Evolutionary conservation across 2,113 vertebrate genomes (phyloP), one percentile per base, ranked within the genome.

Genomic region (Tachysurus fulvidraco): DNA sequence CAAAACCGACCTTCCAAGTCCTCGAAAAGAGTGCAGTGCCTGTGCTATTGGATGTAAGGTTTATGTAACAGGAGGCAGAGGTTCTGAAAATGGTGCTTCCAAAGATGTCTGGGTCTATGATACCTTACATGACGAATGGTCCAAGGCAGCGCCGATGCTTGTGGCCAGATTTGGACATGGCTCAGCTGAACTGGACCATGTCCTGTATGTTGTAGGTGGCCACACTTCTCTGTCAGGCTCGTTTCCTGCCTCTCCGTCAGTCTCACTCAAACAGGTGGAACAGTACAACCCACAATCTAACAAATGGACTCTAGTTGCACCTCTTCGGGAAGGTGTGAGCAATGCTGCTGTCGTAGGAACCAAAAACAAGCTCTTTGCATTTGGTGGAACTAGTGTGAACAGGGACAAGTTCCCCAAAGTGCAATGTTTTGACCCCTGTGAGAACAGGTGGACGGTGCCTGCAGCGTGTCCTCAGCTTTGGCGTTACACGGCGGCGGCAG

Each of bases 61-160:
- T 46, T 96, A 96, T 0, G 95, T 96, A 69, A 96, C 95, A 0
- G 96, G 96, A 6, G 96, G 96, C 0, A 91, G 95, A 17, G 95
- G 96, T 25, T 96, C 96, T 46, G 96, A 96, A 86, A 96, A 96
- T 0, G 95, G 96, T 0, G 95, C 95, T 44, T 96, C 96, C 23
- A 96, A 96, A 89, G 96, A 96, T 14, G 95, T 96, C 54, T 96
- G 96, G 96, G 95, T 96, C 21, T 96, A 96, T 1, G 96, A 96
- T 92, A 96, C 96, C 0, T 89, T 96, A 54, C 96, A 96, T 1
- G 96, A 96, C 2, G 96, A 96, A 90, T 96, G 96, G 96, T 95
- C 95, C 83, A 96, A 96, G 91, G 96, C 95, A 0, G 93, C 96
- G 0, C 95, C 93, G 0, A 96, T 96, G 96, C 62, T 96, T 80